Evolutionary conservation across 2,113 vertebrate genomes (phyloP).

Genomic region (Leucopsar rothschildi): DNA sequence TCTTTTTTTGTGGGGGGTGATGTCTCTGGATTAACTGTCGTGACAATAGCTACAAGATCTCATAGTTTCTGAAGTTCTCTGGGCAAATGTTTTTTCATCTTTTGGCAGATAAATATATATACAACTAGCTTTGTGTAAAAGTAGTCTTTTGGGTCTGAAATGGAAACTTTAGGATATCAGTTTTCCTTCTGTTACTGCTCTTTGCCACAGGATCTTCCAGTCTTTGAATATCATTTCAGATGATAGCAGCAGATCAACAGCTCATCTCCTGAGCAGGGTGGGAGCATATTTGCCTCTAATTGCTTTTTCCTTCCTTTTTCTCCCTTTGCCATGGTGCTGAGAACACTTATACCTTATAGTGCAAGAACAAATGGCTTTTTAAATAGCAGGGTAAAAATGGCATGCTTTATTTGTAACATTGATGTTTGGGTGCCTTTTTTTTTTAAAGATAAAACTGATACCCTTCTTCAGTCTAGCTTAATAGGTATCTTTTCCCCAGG

Average conservation of each 20-base stretch:
- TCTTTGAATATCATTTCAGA: background rate
- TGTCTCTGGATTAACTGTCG: background rate
- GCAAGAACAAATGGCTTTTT: background rate
- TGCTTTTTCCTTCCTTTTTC: background rate
- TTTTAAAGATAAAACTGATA: background rate
- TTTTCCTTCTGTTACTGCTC: background rate
- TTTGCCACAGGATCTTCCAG: background rate
- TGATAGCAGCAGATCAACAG: background rate
- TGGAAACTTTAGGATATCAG: background rate
- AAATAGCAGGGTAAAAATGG: background rate
- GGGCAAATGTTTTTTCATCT: background rate
- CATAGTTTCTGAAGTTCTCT: background rate
- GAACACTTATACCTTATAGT: background rate
- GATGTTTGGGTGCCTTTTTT: background rate
- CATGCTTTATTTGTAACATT: background rate
- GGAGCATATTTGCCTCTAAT: background rate
- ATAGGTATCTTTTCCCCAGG: background rate
- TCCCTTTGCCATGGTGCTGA: background rate
- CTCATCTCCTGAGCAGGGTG: accelerated
- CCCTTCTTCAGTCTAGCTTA: background rate
- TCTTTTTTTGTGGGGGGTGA: background rate
- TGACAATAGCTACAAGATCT: background rate
- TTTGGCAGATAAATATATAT: background rate
- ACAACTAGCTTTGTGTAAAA: background rate
- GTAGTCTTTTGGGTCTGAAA: background rate